phyloP scores from a whole-genome alignment of 2,113 vertebrate species.

The Tympanuchus pallidicinctus region DNA sequence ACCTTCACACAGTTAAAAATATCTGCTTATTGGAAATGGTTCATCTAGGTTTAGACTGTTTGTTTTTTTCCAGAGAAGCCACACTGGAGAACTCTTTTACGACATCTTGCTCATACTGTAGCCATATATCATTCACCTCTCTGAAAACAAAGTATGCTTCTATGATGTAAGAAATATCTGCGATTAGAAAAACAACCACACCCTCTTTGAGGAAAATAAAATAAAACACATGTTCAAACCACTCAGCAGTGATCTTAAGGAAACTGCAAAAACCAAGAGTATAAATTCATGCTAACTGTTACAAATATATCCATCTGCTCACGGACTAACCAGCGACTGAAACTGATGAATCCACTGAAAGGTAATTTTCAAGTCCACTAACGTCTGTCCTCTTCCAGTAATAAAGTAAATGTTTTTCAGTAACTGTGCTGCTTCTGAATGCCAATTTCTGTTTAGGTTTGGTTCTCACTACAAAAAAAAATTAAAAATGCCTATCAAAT shows the following conservation, averaged over 20 bases:
- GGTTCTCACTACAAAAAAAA: background rate
- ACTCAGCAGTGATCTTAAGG: background rate
- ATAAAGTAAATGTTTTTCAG: conserved; percentile 58
- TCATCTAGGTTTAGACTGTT: conserved; percentile 38
- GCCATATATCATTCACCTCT: background rate
- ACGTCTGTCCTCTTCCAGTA: conserved; percentile 7
- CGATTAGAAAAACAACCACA: conserved; percentile 15
- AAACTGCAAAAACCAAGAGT: conserved; percentile 10
- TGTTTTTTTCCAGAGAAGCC: conserved; percentile 42
- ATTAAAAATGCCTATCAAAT: background rate
- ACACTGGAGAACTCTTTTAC: conserved; percentile 22
- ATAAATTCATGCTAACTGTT: conserved; percentile 49
- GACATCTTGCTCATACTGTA: background rate
- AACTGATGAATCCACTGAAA: conserved; percentile 55
- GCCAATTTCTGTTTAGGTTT: conserved; percentile 24
- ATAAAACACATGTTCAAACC: background rate
- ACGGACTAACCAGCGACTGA: conserved; percentile 54
- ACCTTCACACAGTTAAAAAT: conserved; percentile 43
- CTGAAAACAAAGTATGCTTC: background rate
- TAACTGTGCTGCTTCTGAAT: conserved; percentile 43
- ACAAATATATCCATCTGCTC: conserved; percentile 61
- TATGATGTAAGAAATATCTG: conserved; percentile 9
- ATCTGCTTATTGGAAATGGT: conserved; percentile 59
- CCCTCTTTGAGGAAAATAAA: background rate
- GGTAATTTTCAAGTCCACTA: conserved; percentile 47